Conservation (phyloP, 2,113 vertebrate genomes). For the Coregonus clupeaformis region DNA sequence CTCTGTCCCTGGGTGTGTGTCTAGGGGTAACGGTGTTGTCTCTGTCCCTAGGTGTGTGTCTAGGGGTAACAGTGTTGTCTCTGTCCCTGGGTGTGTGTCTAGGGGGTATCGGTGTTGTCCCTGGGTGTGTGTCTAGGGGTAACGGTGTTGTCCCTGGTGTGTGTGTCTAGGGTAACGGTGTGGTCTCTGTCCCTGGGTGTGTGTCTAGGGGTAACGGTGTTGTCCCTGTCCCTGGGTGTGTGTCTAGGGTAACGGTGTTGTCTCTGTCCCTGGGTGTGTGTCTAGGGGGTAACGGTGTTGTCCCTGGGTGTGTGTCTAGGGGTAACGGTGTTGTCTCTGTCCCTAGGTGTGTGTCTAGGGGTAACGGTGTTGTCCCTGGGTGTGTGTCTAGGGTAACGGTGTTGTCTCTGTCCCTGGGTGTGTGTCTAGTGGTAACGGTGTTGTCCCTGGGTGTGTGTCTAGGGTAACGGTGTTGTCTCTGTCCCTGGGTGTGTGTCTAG, state of each 20-base stretch:
- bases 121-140: conserved; percentile 66
- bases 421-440: conserved; percentile 79
- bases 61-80: conserved; percentile 74
- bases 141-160: too few species aligned
- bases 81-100: conserved; percentile 8
- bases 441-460: too few species aligned
- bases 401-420: not conserved
- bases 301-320: conserved; percentile 53
- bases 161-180: too few species aligned
- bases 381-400: too few species aligned
- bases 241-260: conserved; percentile 58
- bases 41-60: conserved; percentile 6
- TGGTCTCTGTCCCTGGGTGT: not conserved
- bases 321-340: conserved; percentile 66
- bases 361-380: too few species aligned
- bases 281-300: conserved; percentile 59
- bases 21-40: conserved; percentile 74
- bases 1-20: conserved; percentile 5
- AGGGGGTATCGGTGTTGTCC: conserved; percentile 58
- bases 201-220: conserved; percentile 75
- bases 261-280: conserved; percentile 3
- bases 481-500: conserved; percentile 53
- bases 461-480: not conserved
- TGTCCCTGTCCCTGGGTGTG: not conserved
- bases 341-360: conserved; percentile 60